Conservation (phyloP, 1,140 invertebrate genomes). For the Drosophila nannoptera region DNA sequence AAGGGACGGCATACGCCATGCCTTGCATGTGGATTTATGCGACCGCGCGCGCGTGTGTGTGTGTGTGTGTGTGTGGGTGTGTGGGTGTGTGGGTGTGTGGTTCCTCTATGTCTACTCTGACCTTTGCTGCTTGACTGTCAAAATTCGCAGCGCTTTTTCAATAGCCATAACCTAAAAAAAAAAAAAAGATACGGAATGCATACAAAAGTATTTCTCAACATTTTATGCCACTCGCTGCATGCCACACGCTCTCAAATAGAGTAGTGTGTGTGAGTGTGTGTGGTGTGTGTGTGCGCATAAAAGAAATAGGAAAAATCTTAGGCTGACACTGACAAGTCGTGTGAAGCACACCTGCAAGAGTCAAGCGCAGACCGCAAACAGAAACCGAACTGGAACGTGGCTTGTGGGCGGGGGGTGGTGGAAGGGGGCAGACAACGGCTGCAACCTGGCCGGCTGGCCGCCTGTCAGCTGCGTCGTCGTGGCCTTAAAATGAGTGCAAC, state of each 20-base stretch:
- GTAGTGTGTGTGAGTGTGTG: too few relatives aligned
- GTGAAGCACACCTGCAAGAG: conserved; percentile 75
- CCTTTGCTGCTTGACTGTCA: conserved; percentile 14
- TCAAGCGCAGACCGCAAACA: conserved; percentile 56
- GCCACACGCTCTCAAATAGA: conserved; percentile 36
- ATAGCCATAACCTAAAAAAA: conserved; percentile 27
- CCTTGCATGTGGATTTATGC: too few relatives aligned
- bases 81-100: too few relatives aligned
- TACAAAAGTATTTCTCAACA: conserved; percentile 17
- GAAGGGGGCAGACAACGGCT: conserved; percentile 53
- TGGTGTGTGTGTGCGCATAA: conserved; percentile 23
- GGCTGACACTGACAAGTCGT: conserved; percentile 75
- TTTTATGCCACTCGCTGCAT: conserved; percentile 33
- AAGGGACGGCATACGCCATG: too few relatives aligned
- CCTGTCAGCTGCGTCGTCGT: conserved; percentile 51
- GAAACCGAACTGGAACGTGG: conserved; percentile 52
- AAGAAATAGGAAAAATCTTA: conserved; percentile 38
- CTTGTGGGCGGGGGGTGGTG: conserved; percentile 15
- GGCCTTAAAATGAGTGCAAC: conserved; percentile 74
- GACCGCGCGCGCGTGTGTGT: too few relatives aligned
- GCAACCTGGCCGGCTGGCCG: conserved; percentile 54
- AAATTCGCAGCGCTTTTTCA: conserved; percentile 27
- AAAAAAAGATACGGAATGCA: conserved; percentile 9
- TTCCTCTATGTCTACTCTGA: background rate
- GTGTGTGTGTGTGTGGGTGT: too few relatives aligned